Evolutionary conservation across 2,113 vertebrate genomes (phyloP).

Genomic region (Tragelaphus imberbis): DNA sequence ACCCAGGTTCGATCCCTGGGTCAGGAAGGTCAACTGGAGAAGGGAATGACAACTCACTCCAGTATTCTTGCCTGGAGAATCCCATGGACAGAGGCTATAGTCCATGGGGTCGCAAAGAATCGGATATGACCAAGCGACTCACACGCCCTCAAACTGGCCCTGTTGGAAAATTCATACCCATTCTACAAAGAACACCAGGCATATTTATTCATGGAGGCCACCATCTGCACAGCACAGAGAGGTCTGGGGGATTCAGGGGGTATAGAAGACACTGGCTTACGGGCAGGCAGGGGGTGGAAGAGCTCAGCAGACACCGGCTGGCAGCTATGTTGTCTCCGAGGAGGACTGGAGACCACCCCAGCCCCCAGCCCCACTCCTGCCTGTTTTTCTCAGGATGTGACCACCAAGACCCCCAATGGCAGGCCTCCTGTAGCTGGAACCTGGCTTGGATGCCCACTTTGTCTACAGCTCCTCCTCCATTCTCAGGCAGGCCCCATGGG

Average conservation of each 20-base stretch:
- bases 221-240: not conserved
- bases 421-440: not conserved
- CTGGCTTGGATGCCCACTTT: not conserved
- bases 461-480: not conserved
- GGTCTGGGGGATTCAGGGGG: not conserved
- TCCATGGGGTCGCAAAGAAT: not conserved
- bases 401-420: not conserved
- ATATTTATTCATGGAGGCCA: slow-evolving; percentile 45
- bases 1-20: not conserved
- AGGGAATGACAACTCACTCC: not conserved
- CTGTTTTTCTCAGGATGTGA: not conserved
- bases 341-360: not conserved
- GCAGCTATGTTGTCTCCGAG: not conserved
- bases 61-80: not conserved
- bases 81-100: not conserved
- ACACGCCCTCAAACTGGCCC: not conserved
- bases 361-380: not conserved
- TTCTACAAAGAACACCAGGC: slow-evolving; percentile 27
- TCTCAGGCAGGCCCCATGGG: not conserved
- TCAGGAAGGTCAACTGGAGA: not conserved
- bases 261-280: not conserved
- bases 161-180: not conserved
- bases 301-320: not conserved
- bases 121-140: not conserved
- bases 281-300: not conserved